phyloP scores from a whole-genome alignment of 1,140 invertebrate species.

The Spodoptera litura region DNA sequence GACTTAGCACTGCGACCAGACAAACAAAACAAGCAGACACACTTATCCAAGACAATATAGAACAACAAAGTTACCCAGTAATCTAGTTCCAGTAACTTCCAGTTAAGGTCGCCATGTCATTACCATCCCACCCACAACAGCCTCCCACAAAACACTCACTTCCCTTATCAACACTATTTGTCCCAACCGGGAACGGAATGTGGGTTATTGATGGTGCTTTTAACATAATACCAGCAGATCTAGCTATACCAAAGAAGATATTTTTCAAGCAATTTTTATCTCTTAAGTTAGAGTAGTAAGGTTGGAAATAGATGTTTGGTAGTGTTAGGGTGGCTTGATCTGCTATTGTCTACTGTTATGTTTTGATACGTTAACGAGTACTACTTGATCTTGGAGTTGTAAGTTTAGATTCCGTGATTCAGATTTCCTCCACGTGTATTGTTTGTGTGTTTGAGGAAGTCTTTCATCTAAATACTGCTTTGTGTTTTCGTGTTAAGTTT shows the following conservation, averaged over 20 bases:
- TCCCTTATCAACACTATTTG: conserved; percentile 20
- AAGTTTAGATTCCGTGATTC: too few species aligned
- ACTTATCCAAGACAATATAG: neutral
- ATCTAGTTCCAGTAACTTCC: conserved; percentile 1
- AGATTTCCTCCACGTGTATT: too few species aligned
- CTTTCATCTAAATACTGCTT: too few species aligned
- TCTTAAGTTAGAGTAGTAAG: neutral
- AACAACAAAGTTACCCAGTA: conserved; percentile 9
- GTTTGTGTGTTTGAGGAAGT: too few species aligned
- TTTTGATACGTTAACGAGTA: too few species aligned
- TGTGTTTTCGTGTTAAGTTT: too few species aligned
- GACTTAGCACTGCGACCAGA: neutral
- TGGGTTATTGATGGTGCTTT: conserved; percentile 40
- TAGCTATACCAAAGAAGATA: neutral
- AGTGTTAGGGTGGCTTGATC: too few species aligned
- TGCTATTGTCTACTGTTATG: too few species aligned
- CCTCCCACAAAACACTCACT: conserved; percentile 1
- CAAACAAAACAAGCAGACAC: neutral
- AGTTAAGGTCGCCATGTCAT: conserved; percentile 14
- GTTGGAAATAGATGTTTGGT: neutral
- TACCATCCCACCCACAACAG: conserved; percentile 21
- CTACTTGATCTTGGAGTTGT: too few species aligned
- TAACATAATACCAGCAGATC: conserved; percentile 6
- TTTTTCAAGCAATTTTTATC: neutral
- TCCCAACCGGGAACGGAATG: conserved; percentile 8